phyloP scores from a whole-genome alignment of 2,797 vertebrate species.

The Selene dorsalis region DNA sequence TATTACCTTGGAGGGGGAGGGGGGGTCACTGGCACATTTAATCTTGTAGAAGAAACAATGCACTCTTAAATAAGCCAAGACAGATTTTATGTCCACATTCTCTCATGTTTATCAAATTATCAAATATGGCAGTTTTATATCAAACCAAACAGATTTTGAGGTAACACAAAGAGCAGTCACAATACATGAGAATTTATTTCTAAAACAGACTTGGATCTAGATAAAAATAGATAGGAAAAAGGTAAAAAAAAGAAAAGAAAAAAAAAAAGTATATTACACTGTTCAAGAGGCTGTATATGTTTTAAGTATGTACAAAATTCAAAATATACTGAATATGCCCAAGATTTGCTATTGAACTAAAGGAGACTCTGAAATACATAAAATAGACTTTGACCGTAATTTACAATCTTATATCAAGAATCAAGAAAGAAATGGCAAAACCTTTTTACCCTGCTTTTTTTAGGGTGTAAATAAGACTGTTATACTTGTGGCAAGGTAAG shows the following conservation, averaged over 20 bases:
- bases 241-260: constrained; percentile 81
- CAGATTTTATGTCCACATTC: background rate
- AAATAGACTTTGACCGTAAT: constrained; percentile 78
- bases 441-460: constrained; percentile 41
- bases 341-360: constrained; percentile 68
- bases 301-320: constrained; percentile 84
- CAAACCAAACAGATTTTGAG: constrained; percentile 28
- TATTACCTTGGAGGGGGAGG: background rate
- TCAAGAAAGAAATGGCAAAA: constrained; percentile 42
- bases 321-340: constrained; percentile 81
- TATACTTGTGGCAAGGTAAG: constrained; percentile 40
- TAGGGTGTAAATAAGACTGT: constrained; percentile 28
- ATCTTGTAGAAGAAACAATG: background rate
- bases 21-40: background rate
- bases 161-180: constrained; percentile 58
- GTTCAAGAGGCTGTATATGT: constrained; percentile 73
- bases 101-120: constrained; percentile 48
- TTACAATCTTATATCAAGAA: constrained; percentile 73
- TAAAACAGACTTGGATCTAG: constrained; percentile 75
- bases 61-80: constrained; percentile 21
- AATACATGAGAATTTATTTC: constrained; percentile 81
- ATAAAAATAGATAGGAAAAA: constrained; percentile 83
- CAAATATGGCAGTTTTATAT: constrained; percentile 30
- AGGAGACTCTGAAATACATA: constrained; percentile 68
- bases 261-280: constrained; percentile 85